Conservation (phyloP, 2,888 invertebrate species). For the Xanthorhoe spadicearia region DNA sequence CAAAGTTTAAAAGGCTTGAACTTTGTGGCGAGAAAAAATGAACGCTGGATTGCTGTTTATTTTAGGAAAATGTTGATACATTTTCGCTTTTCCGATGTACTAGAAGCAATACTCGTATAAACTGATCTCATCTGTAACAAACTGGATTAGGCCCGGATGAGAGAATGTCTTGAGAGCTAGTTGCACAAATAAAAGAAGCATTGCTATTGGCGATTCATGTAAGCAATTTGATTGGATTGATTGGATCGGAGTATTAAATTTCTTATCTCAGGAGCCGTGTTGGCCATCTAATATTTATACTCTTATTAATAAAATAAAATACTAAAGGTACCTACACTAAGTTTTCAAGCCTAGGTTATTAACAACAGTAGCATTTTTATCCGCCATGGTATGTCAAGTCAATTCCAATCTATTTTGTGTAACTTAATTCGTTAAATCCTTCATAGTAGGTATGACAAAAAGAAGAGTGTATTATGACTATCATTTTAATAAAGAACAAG, state of each 20-base stretch:
- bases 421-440: neutral
- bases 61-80: neutral
- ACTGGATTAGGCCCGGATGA: neutral
- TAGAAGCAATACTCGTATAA: neutral
- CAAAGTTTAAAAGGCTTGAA: conserved; percentile 22
- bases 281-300: no score
- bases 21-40: conserved; percentile 18
- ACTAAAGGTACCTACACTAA: no score
- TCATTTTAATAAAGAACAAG: neutral
- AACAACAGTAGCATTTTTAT: no score
- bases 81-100: neutral
- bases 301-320: no score
- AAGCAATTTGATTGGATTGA: neutral
- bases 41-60: neutral
- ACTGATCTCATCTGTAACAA: neutral
- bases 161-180: neutral
- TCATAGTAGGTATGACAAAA: neutral
- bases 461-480: neutral
- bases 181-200: neutral
- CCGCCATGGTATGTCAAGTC: no score
- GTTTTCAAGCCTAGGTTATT: no score
- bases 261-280: no score
- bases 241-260: no score
- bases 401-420: neutral
- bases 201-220: neutral